Conservation (phyloP, 2,797 vertebrate species). For the Sebastes itinus region DNA sequence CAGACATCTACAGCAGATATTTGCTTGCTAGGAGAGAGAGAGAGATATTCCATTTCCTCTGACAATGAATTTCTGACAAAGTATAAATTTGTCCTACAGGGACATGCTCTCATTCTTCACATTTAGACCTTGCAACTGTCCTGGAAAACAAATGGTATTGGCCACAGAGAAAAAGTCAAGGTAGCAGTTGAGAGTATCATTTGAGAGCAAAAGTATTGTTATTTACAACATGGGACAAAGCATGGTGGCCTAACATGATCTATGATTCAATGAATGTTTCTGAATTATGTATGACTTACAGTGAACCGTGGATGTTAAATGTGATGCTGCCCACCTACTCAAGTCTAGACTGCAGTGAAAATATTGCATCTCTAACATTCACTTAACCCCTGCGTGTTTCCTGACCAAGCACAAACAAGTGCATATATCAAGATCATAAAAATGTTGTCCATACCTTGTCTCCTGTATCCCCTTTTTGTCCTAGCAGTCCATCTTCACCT, state of each 20-base stretch:
- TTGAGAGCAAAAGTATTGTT: neutral
- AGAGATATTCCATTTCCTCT: slow-evolving; percentile 7
- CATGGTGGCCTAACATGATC: neutral
- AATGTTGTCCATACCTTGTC: slow-evolving; percentile 78
- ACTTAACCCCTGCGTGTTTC: neutral
- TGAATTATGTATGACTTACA: slow-evolving; percentile 1
- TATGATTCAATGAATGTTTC: slow-evolving; percentile 9
- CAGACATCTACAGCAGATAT: slow-evolving; percentile 11
- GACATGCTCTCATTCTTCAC: slow-evolving; percentile 12
- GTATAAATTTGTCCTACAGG: slow-evolving; percentile 26
- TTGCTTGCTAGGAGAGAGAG: neutral
- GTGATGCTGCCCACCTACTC: neutral
- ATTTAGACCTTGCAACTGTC: slow-evolving; percentile 32
- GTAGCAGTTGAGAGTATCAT: neutral
- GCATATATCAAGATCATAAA: neutral
- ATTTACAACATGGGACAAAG: slow-evolving; percentile 15
- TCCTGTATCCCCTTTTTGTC: slow-evolving; percentile 86
- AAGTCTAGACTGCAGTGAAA: neutral
- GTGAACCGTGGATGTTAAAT: neutral
- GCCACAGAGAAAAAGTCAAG: slow-evolving; percentile 5
- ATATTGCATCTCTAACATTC: neutral
- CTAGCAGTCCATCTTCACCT: slow-evolving; percentile 81
- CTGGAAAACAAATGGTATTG: neutral
- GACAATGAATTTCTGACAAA: slow-evolving; percentile 21
- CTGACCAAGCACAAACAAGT: neutral